Percentiles rank a stretch among this genome's conserved stretches.
Conservation (phyloP, 2,113 vertebrate genomes). For the Pituophis catenifer region DNA sequence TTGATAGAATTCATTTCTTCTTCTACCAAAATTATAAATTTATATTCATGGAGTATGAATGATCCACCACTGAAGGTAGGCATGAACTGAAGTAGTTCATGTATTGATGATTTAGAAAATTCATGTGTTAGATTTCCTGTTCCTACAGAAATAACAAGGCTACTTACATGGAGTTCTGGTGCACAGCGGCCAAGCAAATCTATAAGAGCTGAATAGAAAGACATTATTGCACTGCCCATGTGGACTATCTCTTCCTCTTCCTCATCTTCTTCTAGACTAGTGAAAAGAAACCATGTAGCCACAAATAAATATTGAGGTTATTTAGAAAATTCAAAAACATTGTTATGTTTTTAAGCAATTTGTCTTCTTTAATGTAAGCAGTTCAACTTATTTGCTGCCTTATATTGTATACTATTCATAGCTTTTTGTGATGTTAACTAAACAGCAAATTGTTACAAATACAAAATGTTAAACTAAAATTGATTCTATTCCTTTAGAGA, state of each 20-base stretch:
- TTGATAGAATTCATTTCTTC: background rate
- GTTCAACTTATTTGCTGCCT: background rate
- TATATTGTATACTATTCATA: background rate
- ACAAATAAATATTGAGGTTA: background rate
- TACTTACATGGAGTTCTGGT: slow-evolving; percentile 94
- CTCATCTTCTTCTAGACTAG: slow-evolving; percentile 76
- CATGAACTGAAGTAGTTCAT: background rate
- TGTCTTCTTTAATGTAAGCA: background rate
- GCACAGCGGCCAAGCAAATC: slow-evolving; percentile 96
- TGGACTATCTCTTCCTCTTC: slow-evolving; percentile 93
- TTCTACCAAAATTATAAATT: background rate
- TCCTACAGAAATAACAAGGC: slow-evolving; percentile 15
- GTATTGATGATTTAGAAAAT: background rate
- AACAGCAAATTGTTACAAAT: background rate
- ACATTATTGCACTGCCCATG: slow-evolving; percentile 98
- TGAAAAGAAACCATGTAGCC: slow-evolving; percentile 43
- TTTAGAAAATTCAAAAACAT: background rate
- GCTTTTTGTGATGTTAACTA: background rate
- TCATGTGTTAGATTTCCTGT: background rate
- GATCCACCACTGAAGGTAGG: background rate
- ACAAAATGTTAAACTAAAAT: background rate
- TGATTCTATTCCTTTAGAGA: background rate
- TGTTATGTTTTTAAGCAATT: background rate
- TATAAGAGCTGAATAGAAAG: slow-evolving; percentile 97
- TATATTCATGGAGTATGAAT: background rate